Conservation (phyloP, 2,113 vertebrate species). For the Thinocorus orbignyianus region DNA sequence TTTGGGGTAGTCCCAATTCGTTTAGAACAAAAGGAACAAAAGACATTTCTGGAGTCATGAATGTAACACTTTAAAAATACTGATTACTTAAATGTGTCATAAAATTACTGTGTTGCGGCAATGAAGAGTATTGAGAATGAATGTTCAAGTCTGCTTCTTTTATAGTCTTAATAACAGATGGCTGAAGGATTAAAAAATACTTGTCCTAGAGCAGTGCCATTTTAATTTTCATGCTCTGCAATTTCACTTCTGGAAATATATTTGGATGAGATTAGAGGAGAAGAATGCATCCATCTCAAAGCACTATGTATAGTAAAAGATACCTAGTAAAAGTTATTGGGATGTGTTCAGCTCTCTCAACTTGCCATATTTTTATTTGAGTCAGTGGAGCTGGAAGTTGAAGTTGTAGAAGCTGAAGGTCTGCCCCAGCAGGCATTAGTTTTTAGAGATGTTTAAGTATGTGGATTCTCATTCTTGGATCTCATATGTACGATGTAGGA, state of each 20-base stretch:
- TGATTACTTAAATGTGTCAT: background rate
- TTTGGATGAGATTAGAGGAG: background rate
- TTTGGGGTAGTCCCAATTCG: background rate
- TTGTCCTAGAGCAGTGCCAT: background rate
- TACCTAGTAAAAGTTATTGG: background rate
- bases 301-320: background rate
- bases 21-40: background rate
- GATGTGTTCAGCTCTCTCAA: background rate
- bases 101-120: background rate
- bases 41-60: background rate
- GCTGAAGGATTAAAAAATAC: background rate
- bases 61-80: background rate
- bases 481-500: background rate
- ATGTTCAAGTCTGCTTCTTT: background rate
- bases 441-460: background rate
- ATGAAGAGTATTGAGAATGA: background rate
- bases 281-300: background rate
- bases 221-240: background rate
- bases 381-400: background rate
- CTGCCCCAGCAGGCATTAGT: background rate
- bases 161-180: background rate
- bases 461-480: background rate
- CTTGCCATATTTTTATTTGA: background rate
- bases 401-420: background rate
- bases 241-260: background rate